Conservation (phyloP, 2,113 vertebrate genomes). For the Cygnus atratus region DNA sequence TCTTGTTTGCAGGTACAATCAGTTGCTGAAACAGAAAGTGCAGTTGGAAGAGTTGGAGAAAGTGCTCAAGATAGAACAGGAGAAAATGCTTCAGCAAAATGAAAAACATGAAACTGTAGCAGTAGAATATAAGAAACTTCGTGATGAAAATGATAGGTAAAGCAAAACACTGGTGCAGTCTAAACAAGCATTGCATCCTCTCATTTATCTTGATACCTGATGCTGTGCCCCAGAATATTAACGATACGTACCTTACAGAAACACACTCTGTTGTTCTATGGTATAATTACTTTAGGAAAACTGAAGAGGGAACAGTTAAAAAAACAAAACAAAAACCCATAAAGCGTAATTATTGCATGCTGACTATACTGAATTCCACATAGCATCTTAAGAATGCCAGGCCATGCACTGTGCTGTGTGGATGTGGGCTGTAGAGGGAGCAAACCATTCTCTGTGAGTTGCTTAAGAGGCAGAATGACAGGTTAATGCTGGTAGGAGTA, state of each 20-base stretch:
- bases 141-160: slow-evolving; percentile 92
- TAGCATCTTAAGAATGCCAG: neutral
- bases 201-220: neutral
- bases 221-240: neutral
- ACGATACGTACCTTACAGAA: neutral
- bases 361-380: neutral
- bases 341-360: neutral
- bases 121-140: slow-evolving; percentile 86
- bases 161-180: neutral
- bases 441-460: neutral
- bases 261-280: neutral
- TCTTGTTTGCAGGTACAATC: slow-evolving; percentile 85
- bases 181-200: neutral
- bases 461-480: neutral
- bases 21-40: slow-evolving; percentile 91
- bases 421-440: neutral
- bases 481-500: neutral
- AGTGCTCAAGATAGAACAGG: slow-evolving; percentile 87
- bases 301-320: neutral
- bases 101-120: slow-evolving; percentile 86
- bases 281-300: neutral
- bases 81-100: slow-evolving; percentile 90
- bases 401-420: neutral
- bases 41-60: slow-evolving; percentile 94
- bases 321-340: neutral